Evolutionary conservation across 2,888 invertebrate genomes (phyloP).

Genomic region (Leptopilina syphax): DNA sequence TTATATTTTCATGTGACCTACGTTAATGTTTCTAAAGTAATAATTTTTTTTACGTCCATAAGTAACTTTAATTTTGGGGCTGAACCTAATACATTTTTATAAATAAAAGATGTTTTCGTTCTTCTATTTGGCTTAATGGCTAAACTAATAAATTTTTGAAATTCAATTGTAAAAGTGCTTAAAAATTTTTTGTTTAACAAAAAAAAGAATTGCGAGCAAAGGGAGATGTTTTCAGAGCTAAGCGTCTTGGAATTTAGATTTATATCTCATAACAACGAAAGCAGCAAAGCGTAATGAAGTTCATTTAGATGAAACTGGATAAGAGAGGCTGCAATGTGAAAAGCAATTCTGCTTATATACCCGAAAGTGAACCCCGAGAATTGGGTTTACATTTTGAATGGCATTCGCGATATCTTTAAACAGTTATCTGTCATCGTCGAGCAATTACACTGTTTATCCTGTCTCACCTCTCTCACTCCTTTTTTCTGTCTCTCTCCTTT

Average conservation of each 20-base stretch:
- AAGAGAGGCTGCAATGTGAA: conserved; percentile 56
- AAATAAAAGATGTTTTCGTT: too few relatives aligned
- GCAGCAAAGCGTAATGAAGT: conserved; percentile 67
- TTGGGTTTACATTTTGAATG: conserved; percentile 54
- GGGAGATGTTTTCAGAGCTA: conserved; percentile 39
- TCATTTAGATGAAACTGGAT: conserved; percentile 66
- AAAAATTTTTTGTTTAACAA: too few relatives aligned
- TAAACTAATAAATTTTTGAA: too few relatives aligned
- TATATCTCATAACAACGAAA: conserved; percentile 63
- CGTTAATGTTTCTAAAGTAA: too few relatives aligned
- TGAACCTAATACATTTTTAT: too few relatives aligned
- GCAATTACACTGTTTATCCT: conserved; percentile 23
- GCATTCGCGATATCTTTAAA: conserved; percentile 10
- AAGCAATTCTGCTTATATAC: conserved; percentile 51
- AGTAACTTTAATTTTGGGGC: too few relatives aligned
- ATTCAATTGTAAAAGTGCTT: too few relatives aligned
- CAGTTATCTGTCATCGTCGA: conserved; percentile 27
- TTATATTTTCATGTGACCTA: too few relatives aligned
- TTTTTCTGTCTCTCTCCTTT: too few relatives aligned
- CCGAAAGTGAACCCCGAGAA: conserved; percentile 51
- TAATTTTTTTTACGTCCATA: too few relatives aligned
- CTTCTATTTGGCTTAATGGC: too few relatives aligned
- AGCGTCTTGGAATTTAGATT: conserved; percentile 56
- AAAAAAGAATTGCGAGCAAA: too few relatives aligned
- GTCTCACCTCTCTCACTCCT: neutral